Conservation (phyloP, 1,140 invertebrate genomes). For the Bombus pascuorum region DNA sequence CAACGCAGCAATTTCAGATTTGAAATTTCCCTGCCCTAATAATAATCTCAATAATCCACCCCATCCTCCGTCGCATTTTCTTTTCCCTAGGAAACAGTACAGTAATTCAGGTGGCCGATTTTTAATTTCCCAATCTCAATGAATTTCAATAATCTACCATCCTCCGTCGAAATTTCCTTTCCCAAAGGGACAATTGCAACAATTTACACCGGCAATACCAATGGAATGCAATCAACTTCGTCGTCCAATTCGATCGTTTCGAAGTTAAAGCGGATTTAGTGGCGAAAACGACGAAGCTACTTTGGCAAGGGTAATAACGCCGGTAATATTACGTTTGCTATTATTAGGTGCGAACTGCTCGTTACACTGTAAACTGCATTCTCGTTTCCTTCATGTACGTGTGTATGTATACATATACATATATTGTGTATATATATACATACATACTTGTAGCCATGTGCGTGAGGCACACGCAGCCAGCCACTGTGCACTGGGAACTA, state of each 20-base stretch:
- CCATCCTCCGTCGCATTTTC: too few relatives aligned
- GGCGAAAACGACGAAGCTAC: slow-evolving; percentile 23
- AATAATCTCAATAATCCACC: too few relatives aligned
- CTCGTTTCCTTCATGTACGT: slow-evolving; percentile 1
- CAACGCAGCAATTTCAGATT: too few relatives aligned
- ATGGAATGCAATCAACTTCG: background rate
- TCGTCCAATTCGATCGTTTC: background rate
- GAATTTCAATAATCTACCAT: background rate
- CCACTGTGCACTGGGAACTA: slow-evolving; percentile 52
- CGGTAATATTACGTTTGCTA: slow-evolving; percentile 45
- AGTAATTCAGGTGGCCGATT: too few relatives aligned
- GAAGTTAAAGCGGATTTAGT: slow-evolving; percentile 13
- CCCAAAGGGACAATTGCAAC: background rate
- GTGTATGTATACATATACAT: background rate
- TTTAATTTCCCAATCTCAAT: too few relatives aligned
- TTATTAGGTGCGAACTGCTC: slow-evolving; percentile 61
- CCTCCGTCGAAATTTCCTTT: background rate
- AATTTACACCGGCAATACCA: background rate
- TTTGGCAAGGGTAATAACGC: slow-evolving; percentile 33
- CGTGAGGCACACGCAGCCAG: slow-evolving; percentile 32
- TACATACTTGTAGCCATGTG: background rate
- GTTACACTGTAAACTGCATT: slow-evolving; percentile 60
- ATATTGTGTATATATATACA: slow-evolving; percentile 17
- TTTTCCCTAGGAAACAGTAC: too few relatives aligned
- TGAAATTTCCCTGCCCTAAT: too few relatives aligned